Evolutionary conservation across 2,113 vertebrate species (phyloP).

Genomic region (Patagioenas fasciata): DNA sequence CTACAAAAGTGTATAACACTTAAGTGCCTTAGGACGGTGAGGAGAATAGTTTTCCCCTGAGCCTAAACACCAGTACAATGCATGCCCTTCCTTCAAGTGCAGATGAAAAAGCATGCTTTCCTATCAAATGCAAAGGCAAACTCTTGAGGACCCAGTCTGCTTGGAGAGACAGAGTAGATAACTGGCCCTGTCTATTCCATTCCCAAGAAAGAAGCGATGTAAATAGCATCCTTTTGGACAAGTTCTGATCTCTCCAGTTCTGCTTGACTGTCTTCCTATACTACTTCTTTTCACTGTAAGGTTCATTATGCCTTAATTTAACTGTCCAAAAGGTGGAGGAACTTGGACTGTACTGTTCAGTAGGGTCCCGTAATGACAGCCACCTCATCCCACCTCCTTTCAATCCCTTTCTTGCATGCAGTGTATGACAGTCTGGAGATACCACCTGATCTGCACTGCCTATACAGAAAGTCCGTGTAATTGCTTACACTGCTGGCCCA

Average conservation of each 20-base stretch:
- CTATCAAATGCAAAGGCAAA: not conserved
- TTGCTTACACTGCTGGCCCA: not conserved
- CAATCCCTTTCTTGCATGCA: not conserved
- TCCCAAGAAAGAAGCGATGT: not conserved
- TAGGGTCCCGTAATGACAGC: not conserved
- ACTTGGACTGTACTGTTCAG: not conserved
- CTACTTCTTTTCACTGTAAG: not conserved
- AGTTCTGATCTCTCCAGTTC: not conserved
- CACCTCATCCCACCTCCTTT: not conserved
- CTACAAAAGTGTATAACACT: not conserved
- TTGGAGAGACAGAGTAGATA: not conserved
- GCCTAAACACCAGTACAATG: not conserved
- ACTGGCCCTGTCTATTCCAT: not conserved
- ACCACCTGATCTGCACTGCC: not conserved
- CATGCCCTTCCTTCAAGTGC: rapidly evolving
- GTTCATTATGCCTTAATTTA: not conserved
- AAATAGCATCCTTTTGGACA: not conserved
- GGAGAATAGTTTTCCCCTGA: not conserved
- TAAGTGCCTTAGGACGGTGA: not conserved
- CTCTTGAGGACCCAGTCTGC: not conserved
- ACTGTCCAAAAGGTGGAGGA: not conserved
- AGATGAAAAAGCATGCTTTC: not conserved
- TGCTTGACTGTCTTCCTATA: not conserved
- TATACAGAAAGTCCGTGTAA: not conserved
- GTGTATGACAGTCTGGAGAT: not conserved